phyloP scores from a whole-genome alignment of 2,113 vertebrate species.

The Tachysurus vachellii region DNA sequence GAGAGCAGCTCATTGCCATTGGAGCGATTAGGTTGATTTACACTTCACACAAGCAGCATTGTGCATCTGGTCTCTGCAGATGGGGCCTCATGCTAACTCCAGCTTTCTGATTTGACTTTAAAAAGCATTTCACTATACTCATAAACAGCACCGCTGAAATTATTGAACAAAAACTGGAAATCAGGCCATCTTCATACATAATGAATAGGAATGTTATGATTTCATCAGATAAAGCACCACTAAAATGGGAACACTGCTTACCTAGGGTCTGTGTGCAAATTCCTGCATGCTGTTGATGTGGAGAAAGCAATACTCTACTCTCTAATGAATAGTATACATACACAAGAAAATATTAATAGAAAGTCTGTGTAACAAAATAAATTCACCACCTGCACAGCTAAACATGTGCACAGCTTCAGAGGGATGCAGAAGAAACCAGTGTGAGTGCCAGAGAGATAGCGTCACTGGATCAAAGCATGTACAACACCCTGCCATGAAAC shows the following conservation, averaged over 20 bases:
- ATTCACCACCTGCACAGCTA: constrained; percentile 21
- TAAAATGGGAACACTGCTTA: constrained; percentile 52
- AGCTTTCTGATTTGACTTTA: constrained; percentile 44
- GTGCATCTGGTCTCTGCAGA: constrained; percentile 40
- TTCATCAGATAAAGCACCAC: constrained; percentile 15
- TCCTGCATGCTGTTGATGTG: constrained; percentile 56
- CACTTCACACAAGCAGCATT: constrained; percentile 26
- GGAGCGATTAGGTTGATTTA: constrained; percentile 44
- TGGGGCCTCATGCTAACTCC: constrained; percentile 27
- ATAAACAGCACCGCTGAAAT: constrained; percentile 40
- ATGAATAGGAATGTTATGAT: constrained; percentile 50
- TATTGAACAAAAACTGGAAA: constrained; percentile 49
- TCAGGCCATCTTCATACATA: constrained; percentile 50
- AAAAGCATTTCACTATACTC: constrained; percentile 50
- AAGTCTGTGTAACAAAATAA: constrained; percentile 47
- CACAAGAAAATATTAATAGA: constrained; percentile 55
- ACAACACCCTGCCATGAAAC: constrained; percentile 45
- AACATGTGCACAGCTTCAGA: constrained; percentile 27
- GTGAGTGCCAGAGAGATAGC: constrained; percentile 50
- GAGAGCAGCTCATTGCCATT: neutral
- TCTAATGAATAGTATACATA: constrained; percentile 63
- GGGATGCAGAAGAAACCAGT: constrained; percentile 44
- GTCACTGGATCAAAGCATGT: constrained; percentile 61
- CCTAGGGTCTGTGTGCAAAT: constrained; percentile 47
- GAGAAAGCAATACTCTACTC: constrained; percentile 57